phyloP scores from a whole-genome alignment of 2,888 invertebrate species.

The Junonia oenone region DNA sequence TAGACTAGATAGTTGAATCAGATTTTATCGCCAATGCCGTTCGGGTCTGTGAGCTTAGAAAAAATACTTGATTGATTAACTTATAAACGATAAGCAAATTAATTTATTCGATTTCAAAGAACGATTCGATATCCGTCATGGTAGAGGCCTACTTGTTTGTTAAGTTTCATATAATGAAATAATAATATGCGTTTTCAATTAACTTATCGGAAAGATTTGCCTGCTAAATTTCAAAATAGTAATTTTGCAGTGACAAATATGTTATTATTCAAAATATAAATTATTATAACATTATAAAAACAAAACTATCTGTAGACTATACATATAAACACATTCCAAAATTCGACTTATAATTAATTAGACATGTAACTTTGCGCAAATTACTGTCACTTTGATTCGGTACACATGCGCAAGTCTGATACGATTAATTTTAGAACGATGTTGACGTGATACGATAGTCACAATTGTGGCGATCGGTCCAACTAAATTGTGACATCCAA shows the following conservation, averaged over 20 bases:
- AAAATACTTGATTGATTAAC: slow-evolving; percentile 25
- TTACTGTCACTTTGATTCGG: background rate
- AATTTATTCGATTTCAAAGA: slow-evolving; percentile 25
- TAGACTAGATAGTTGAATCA: slow-evolving; percentile 3
- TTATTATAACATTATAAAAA: too few relatives aligned
- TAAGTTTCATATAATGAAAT: slow-evolving; percentile 10
- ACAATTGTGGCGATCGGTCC: slow-evolving; percentile 5
- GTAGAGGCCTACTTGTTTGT: slow-evolving; percentile 10
- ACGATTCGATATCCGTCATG: slow-evolving; percentile 19
- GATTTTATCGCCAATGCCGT: slow-evolving; percentile 17
- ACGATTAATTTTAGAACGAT: background rate
- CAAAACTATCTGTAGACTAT: too few relatives aligned
- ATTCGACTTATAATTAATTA: background rate
- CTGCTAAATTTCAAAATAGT: background rate
- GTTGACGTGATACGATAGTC: background rate
- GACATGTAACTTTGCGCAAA: background rate
- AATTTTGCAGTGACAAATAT: too few relatives aligned
- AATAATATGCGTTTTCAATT: slow-evolving; percentile 1
- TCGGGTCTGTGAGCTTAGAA: slow-evolving; percentile 14
- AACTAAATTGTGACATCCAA: slow-evolving; percentile 23
- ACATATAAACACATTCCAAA: background rate
- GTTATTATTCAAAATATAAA: too few relatives aligned
- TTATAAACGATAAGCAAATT: slow-evolving; percentile 27
- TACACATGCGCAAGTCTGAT: background rate
- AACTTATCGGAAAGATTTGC: background rate